Evolutionary conservation across 2,113 vertebrate species (phyloP).

Genomic region (Ovibos moschatus): DNA sequence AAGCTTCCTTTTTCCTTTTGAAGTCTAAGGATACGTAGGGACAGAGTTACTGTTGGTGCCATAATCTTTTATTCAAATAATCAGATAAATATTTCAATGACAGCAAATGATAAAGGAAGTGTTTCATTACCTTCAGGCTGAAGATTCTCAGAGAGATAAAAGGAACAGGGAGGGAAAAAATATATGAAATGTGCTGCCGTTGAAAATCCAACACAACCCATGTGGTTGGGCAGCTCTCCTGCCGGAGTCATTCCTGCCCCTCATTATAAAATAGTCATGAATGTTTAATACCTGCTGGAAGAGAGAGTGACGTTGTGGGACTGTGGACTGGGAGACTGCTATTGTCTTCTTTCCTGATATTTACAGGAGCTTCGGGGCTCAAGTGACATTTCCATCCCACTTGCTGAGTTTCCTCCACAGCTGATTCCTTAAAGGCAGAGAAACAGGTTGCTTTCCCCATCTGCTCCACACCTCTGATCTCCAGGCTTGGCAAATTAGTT

Average conservation of each 20-base stretch:
- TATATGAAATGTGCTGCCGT: not conserved
- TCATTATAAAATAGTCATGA: slow-evolving; percentile 57
- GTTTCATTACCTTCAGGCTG: slow-evolving; percentile 56
- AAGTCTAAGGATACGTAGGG: not conserved
- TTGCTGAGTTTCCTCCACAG: slow-evolving; percentile 11
- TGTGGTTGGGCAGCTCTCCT: not conserved
- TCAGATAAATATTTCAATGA: slow-evolving; percentile 71
- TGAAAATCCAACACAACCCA: slow-evolving; percentile 28
- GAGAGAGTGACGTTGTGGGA: slow-evolving; percentile 31
- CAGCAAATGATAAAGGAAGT: slow-evolving; percentile 49
- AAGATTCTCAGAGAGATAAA: slow-evolving; percentile 58
- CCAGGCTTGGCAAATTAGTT: slow-evolving; percentile 69
- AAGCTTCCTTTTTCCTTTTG: slow-evolving; percentile 18
- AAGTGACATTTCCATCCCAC: slow-evolving; percentile 68
- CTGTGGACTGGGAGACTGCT: not conserved
- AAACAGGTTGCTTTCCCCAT: slow-evolving; percentile 60
- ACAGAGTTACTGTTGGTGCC: slow-evolving; percentile 11
- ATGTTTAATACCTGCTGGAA: slow-evolving; percentile 64
- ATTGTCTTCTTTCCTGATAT: slow-evolving; percentile 57
- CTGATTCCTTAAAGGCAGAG: slow-evolving; percentile 62
- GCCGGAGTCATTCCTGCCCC: not conserved
- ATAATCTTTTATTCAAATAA: slow-evolving; percentile 69
- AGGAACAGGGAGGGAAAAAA: not conserved
- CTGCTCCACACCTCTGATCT: slow-evolving; percentile 64
- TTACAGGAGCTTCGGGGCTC: slow-evolving; percentile 57